Base-by-base conservation (phyloP, 2,797 vertebrate species). In the Anguilla marmorata region DNA sequence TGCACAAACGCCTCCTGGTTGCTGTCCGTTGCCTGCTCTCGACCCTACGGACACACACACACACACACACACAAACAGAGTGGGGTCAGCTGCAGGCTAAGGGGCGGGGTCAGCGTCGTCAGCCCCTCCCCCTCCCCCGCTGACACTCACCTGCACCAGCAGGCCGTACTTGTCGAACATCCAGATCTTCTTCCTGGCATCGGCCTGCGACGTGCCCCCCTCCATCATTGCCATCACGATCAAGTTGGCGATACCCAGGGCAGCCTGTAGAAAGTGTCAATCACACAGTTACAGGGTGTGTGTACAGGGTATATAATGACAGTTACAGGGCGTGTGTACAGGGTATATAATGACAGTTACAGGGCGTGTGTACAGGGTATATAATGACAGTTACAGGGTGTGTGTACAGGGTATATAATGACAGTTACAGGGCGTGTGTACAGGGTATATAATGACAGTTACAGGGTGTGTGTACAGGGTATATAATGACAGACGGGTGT, bases 201-300 rank as follows among this genome's bases (percentile, higher is more conserved):
- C 97, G 54, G 96, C 93, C 2, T 95, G 94, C 50, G 96, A 95
- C 88, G 98, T 90, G 0, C 98, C 98, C 0, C 14, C 88, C 89
- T 99, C 98, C 94, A 96, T 93, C 98, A 99, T 98, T 0, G 98
- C 96, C 98, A 99, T 98, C 2, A 98, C 97, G 12, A 99, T 99
- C 82, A 99, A 97, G 93, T 98, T 98, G 0, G 98, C 98, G 52
- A 99, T 99, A 21, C 98, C 98, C 89, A 99, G 96, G 76, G 98
- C 98, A 0, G 98, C 98, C 98, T 99, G 87, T 8, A 21, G 69
- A 86, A 30, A 83, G 72, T 30, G 14, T 89, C 45, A n/a, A 79
- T 48, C 63, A 84, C 41, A 33, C 37, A 33, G 8, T 50, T 50
- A 50, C 48, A 50, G 48, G 48, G 48, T 1, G 48, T 50, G 48